Evolutionary conservation across 2,113 vertebrate genomes (phyloP).

Genomic region (Scomber japonicus): DNA sequence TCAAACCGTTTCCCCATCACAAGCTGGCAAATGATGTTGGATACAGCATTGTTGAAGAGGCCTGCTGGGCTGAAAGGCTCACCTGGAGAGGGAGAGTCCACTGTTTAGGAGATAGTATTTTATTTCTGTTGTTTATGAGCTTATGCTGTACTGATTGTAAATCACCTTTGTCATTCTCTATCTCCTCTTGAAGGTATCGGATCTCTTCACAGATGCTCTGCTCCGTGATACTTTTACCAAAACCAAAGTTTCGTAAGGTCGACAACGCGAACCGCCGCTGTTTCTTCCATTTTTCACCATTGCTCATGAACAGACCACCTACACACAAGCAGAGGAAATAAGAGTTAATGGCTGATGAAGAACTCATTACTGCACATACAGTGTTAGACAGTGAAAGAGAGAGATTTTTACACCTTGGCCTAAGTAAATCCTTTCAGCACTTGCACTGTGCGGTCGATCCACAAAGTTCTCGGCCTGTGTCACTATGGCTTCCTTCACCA

Average conservation of each 20-base stretch:
- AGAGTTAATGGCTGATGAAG: fast-evolving
- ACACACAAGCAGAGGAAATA: not conserved
- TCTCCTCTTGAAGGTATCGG: conserved; percentile 69
- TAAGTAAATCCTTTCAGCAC: conserved; percentile 25
- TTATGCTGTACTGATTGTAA: not conserved
- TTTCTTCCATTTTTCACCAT: conserved; percentile 81
- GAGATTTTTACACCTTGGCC: conserved; percentile 31
- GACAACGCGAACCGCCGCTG: conserved; percentile 84
- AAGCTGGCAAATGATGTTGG: conserved; percentile 89
- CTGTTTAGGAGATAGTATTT: not conserved
- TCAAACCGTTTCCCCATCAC: conserved; percentile 88
- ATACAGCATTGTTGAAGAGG: conserved; percentile 86
- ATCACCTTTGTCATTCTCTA: conserved; percentile 84
- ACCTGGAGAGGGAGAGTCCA: conserved; percentile 69
- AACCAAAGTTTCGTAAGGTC: conserved; percentile 86
- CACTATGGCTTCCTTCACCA: conserved; percentile 86
- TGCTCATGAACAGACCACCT: conserved; percentile 80
- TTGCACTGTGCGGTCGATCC: conserved; percentile 64
- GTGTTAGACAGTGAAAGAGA: not conserved
- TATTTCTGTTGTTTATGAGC: not conserved
- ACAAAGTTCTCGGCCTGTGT: conserved; percentile 83
- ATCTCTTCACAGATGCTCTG: conserved; percentile 87
- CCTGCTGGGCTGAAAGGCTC: conserved; percentile 82
- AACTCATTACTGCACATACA: not conserved
- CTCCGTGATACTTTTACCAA: conserved; percentile 85